These are phyloP conservation scores for Lasius platythorax DNA, from an alignment of 2,888 invertebrate species.

Conservation along the genomic window DNA sequence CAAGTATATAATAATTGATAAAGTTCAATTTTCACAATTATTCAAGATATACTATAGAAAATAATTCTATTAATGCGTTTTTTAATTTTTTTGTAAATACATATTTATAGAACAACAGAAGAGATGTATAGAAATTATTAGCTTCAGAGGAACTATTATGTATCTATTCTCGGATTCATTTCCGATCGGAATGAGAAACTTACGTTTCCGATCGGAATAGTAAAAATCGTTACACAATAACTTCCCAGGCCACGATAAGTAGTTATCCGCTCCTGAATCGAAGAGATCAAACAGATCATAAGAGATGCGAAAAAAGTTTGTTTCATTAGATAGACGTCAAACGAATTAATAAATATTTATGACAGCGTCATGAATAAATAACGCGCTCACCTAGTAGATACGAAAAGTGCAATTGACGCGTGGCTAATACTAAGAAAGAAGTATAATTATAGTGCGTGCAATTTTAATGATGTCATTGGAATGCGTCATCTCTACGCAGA, in stretches of 20 bases:
- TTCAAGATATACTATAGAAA: neutral
- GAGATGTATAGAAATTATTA: neutral
- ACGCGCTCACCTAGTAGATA: neutral
- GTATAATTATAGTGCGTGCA: slow-evolving; percentile 33
- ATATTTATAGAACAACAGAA: neutral
- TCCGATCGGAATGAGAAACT: neutral
- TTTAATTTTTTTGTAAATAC: neutral
- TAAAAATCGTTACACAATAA: neutral
- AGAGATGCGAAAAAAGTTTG: slow-evolving; percentile 16
- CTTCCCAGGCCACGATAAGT: neutral
- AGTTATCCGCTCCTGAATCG: neutral
- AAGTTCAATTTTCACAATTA: neutral
- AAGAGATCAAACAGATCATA: slow-evolving; percentile 34
- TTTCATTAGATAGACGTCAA: slow-evolving; percentile 2
- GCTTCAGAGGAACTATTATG: too few species aligned
- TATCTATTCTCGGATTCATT: too few species aligned
- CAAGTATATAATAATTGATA: neutral
- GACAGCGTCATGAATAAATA: slow-evolving; percentile 35
- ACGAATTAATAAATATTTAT: slow-evolving; percentile 45
- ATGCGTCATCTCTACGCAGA: slow-evolving; percentile 43
- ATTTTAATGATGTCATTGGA: slow-evolving; percentile 44
- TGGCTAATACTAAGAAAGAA: slow-evolving; percentile 38
- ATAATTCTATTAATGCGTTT: neutral
- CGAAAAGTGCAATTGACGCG: slow-evolving; percentile 4
- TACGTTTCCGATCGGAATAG: neutral